phyloP scores from a whole-genome alignment of 2,888 invertebrate species.

The Habroteleia sp. region DNA sequence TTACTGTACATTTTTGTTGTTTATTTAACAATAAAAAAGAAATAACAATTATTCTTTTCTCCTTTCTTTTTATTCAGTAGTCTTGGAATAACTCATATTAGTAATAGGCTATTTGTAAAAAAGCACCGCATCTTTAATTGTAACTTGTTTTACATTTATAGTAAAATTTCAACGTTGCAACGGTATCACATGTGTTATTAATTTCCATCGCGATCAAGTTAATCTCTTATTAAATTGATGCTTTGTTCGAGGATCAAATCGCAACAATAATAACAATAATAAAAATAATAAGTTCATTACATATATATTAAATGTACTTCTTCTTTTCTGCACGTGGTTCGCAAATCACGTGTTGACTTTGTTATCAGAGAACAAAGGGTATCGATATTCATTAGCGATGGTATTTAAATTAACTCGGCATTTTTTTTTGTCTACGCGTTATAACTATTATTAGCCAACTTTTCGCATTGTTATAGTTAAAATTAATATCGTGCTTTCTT shows the following conservation, averaged over 20 bases:
- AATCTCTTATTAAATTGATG: no score
- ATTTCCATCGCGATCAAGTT: not conserved
- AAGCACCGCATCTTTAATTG: not conserved
- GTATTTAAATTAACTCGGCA: constrained; percentile 9
- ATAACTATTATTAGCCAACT: constrained; percentile 21
- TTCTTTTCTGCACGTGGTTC: constrained; percentile 14
- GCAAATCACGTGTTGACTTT: constrained; percentile 13
- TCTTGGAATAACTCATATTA: no score
- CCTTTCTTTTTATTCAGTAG: constrained; percentile 20
- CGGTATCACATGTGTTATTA: not conserved
- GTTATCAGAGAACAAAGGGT: constrained; percentile 38
- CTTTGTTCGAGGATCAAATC: no score
- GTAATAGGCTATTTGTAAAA: no score
- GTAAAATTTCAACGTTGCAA: no score
- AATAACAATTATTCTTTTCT: constrained; percentile 74
- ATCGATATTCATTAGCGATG: constrained; percentile 18
- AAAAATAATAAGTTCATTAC: constrained; percentile 13
- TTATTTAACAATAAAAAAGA: constrained; percentile 81
- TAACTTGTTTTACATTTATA: not conserved
- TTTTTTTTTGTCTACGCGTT: constrained; percentile 11
- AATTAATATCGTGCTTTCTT: constrained; percentile 9
- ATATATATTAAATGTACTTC: constrained; percentile 1
- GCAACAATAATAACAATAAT: no score
- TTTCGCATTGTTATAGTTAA: constrained; percentile 17
- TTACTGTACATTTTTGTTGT: constrained; percentile 81